A percentile compares a stretch with the other conserved stretches of the same genome.
phyloP scores from a whole-genome alignment of 1,140 invertebrate species.

The Phocides pigmalion region DNA sequence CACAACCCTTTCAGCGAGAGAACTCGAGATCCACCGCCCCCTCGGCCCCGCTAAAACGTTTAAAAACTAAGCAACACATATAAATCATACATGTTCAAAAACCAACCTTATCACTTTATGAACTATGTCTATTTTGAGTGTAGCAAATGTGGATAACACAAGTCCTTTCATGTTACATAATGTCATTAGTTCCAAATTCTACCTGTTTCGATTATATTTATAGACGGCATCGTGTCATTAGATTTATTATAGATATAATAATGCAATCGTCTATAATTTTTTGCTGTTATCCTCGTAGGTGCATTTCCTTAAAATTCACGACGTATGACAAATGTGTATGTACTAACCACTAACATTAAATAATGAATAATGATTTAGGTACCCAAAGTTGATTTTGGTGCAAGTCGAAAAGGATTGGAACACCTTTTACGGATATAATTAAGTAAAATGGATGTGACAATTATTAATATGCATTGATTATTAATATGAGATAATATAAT shows the following conservation, averaged over 20 bases:
- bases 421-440: too few species aligned
- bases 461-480: too few species aligned
- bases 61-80: conserved; percentile 55
- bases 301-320: conserved; percentile 35
- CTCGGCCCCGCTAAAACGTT: conserved; percentile 54
- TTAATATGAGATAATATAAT: too few species aligned
- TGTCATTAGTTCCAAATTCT: conserved; percentile 76
- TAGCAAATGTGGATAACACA: conserved; percentile 28
- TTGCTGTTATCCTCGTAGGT: conserved; percentile 48
- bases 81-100: conserved; percentile 26
- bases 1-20: conserved; percentile 79
- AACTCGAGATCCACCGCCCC: conserved; percentile 59
- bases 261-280: conserved; percentile 77
- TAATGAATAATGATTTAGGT: too few species aligned
- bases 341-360: background rate
- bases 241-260: conserved; percentile 82
- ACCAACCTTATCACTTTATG: conserved; percentile 15
- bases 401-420: too few species aligned
- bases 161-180: conserved; percentile 23
- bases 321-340: background rate
- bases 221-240: conserved; percentile 81
- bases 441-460: too few species aligned
- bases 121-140: conserved; percentile 29
- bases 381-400: too few species aligned
- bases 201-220: conserved; percentile 82